Percentiles rank a stretch among this genome's conserved stretches.
Evolutionary conservation across 2,888 invertebrate species (phyloP).

Genomic region (Parelbella ahira): DNA sequence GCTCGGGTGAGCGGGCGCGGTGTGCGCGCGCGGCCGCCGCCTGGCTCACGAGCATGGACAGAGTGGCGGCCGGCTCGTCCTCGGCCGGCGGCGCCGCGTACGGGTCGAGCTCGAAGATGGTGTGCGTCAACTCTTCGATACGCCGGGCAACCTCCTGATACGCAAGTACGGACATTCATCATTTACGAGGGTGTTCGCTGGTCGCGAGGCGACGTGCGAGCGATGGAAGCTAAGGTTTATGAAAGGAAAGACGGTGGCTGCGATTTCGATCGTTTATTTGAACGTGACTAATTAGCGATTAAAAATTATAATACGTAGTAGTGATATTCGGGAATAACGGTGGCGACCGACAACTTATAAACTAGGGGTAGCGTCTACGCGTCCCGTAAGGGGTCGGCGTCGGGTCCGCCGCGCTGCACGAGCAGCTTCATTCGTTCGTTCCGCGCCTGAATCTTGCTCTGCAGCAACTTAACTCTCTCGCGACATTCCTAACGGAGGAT

Average conservation of each 20-base stretch:
- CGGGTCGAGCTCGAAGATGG: constrained; percentile 88
- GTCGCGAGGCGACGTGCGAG: constrained; percentile 35
- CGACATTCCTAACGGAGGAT: constrained; percentile 87
- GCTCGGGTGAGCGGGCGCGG: constrained; percentile 75
- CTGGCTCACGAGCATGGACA: constrained; percentile 57
- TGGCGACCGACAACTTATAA: constrained; percentile 55
- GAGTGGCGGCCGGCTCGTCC: constrained; percentile 82
- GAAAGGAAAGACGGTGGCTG: constrained; percentile 66
- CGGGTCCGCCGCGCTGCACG: constrained; percentile 92
- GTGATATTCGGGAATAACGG: constrained; percentile 42
- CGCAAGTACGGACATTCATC: constrained; percentile 79
- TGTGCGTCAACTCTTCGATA: constrained; percentile 85
- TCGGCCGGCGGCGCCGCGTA: constrained; percentile 85
- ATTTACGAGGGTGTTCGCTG: constrained; percentile 66
- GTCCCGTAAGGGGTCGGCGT: constrained; percentile 86
- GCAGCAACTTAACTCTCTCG: constrained; percentile 91
- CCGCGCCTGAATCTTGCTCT: constrained; percentile 92
- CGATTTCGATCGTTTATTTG: constrained; percentile 63
- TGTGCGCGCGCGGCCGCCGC: constrained; percentile 52
- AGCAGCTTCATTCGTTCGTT: constrained; percentile 93
- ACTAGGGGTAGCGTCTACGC: constrained; percentile 70
- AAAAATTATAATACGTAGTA: constrained; percentile 49
- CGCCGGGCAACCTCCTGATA: constrained; percentile 86
- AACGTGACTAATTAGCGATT: constrained; percentile 49
- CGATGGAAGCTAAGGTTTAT: constrained; percentile 44